Evolutionary conservation across 2,113 vertebrate genomes (phyloP).

Genomic region (Cricetomys ansorgei): DNA sequence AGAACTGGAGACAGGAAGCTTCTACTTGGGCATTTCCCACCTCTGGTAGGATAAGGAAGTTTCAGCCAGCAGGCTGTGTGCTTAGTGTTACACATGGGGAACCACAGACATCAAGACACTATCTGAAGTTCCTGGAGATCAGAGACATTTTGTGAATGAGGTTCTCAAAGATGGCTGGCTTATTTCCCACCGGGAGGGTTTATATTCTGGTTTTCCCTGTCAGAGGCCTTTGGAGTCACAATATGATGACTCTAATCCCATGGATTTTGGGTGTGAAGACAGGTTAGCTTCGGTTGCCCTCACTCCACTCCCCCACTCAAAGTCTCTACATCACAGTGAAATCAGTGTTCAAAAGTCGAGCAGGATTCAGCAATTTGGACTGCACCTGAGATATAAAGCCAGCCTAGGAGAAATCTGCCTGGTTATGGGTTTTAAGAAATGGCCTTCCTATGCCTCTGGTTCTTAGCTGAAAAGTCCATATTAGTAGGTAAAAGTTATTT

Average conservation of each 20-base stretch:
- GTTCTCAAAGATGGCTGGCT: slow-evolving; percentile 39
- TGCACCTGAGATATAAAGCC: slow-evolving; percentile 53
- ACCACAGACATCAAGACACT: slow-evolving; percentile 10
- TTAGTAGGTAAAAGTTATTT: slow-evolving; percentile 51
- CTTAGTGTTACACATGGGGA: background rate
- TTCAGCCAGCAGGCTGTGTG: background rate
- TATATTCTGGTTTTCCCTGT: slow-evolving; percentile 66
- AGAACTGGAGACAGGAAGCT: background rate
- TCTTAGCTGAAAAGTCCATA: slow-evolving; percentile 39
- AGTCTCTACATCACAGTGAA: background rate
- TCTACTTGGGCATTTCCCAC: background rate
- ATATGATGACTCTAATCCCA: slow-evolving; percentile 60
- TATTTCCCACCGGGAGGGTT: slow-evolving; percentile 42
- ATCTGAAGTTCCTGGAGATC: slow-evolving; percentile 22
- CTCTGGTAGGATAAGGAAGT: background rate
- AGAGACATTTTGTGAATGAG: slow-evolving; percentile 59
- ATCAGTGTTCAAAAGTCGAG: background rate
- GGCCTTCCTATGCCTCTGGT: slow-evolving; percentile 49
- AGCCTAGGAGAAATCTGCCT: background rate
- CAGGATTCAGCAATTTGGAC: slow-evolving; percentile 1
- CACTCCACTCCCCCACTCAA: background rate
- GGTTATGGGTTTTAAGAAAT: slow-evolving; percentile 61
- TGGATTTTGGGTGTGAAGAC: slow-evolving; percentile 68
- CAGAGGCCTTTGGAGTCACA: background rate
- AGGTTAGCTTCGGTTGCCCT: slow-evolving; percentile 31